Conservation (phyloP, 2,888 invertebrate species). For the Eristalinus aeneus region DNA sequence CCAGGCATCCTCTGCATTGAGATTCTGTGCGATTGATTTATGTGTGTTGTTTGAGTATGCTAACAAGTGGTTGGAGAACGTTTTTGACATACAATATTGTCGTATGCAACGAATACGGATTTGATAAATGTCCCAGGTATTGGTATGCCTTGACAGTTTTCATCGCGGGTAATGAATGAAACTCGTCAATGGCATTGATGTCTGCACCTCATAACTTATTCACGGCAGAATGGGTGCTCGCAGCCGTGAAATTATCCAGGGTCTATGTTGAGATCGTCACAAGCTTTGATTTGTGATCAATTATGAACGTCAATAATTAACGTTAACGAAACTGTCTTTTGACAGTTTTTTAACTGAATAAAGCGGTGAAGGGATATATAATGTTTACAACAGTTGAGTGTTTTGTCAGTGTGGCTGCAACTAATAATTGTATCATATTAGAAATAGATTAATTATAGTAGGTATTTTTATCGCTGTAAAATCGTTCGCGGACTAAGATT, state of each 20-base stretch:
- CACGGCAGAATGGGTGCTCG: neutral
- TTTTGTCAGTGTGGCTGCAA: no score
- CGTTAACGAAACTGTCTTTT: neutral
- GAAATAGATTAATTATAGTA: no score
- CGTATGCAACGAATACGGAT: neutral
- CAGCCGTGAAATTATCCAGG: neutral
- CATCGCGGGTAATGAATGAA: neutral
- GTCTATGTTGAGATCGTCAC: neutral
- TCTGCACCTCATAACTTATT: neutral
- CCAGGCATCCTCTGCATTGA: neutral
- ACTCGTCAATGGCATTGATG: neutral
- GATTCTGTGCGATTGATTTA: neutral
- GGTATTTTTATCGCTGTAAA: no score
- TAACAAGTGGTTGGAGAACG: neutral
- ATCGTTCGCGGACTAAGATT: no score
- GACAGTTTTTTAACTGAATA: no score
- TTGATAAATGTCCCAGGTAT: neutral
- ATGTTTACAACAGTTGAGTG: no score
- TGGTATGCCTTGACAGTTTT: neutral
- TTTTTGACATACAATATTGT: neutral
- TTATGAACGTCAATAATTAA: neutral
- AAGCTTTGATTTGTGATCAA: no score
- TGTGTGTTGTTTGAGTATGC: neutral
- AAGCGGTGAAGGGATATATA: no score
- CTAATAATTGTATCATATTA: no score